phyloP scores from a whole-genome alignment of 2,797 vertebrate species.

The Acropternis orthonyx region DNA sequence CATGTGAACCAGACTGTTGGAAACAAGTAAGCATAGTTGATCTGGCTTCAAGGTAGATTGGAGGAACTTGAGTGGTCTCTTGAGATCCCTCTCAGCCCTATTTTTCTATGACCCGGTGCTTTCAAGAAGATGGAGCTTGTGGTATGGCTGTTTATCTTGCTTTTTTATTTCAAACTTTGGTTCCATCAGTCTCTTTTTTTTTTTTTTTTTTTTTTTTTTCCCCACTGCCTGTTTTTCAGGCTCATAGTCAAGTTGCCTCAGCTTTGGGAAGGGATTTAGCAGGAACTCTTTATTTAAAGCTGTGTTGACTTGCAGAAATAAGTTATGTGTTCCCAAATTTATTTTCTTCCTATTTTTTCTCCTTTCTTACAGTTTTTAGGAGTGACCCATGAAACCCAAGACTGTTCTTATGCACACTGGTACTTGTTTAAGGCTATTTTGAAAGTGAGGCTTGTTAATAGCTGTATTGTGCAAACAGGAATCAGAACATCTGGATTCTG shows the following conservation, averaged over 20 bases:
- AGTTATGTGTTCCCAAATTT: neutral
- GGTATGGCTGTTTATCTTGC: neutral
- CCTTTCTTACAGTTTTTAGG: neutral
- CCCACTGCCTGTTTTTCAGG: neutral
- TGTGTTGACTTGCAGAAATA: neutral
- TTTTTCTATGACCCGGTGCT: neutral
- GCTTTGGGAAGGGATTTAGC: neutral
- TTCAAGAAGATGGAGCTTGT: neutral
- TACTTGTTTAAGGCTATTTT: neutral
- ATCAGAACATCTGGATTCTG: slow-evolving; percentile 22
- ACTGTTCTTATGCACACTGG: neutral
- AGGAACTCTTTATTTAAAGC: neutral
- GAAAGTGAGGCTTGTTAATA: neutral
- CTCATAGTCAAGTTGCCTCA: neutral
- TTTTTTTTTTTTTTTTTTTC: neutral
- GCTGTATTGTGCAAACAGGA: neutral
- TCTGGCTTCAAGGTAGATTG: slow-evolving; percentile 2
- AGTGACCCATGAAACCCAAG: slow-evolving; percentile 3
- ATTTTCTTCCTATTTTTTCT: neutral
- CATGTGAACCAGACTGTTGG: neutral
- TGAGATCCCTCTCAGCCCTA: slow-evolving; percentile 2
- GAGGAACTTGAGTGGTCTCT: neutral
- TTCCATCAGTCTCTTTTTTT: neutral
- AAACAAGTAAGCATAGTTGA: neutral
- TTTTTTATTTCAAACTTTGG: neutral